Conservation (phyloP, 2,888 invertebrate species). For the Eilema sororculum region DNA sequence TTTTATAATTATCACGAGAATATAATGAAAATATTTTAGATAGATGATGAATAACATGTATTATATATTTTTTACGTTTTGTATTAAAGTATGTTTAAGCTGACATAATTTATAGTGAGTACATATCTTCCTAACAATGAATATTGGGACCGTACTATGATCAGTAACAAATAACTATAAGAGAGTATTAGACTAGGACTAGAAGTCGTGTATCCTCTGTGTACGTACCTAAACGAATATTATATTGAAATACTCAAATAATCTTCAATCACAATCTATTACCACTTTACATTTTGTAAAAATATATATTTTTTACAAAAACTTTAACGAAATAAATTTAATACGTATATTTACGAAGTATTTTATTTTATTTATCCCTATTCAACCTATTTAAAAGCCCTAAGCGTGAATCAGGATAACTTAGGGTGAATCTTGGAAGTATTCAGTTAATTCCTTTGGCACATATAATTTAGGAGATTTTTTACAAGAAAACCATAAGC, state of each 20-base stretch:
- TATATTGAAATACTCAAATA: constrained; percentile 72
- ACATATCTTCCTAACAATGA: constrained; percentile 57
- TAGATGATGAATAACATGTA: constrained; percentile 59
- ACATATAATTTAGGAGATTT: no score
- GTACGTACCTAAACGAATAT: constrained; percentile 44
- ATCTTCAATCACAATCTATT: constrained; percentile 81
- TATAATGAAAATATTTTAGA: constrained; percentile 37
- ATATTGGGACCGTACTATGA: constrained; percentile 35
- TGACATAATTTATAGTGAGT: constrained; percentile 62
- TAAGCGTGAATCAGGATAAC: no score
- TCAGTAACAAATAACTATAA: constrained; percentile 43
- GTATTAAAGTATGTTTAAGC: constrained; percentile 67
- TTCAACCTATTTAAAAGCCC: neutral
- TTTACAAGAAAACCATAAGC: no score
- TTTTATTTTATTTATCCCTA: constrained; percentile 50
- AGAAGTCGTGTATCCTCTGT: constrained; percentile 33
- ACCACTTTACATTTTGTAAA: constrained; percentile 77
- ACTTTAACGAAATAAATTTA: constrained; percentile 75
- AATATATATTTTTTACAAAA: constrained; percentile 76
- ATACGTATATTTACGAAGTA: constrained; percentile 62
- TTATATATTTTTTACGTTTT: constrained; percentile 63
- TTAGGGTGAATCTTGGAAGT: no score
- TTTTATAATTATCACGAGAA: constrained; percentile 51
- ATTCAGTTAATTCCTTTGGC: no score
- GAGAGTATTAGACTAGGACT: constrained; percentile 44